A percentile compares a stretch with the other conserved stretches of the same genome.
phyloP scores from a whole-genome alignment of 2,888 invertebrate genomes.

The Synanthedon andrenaeformis region DNA sequence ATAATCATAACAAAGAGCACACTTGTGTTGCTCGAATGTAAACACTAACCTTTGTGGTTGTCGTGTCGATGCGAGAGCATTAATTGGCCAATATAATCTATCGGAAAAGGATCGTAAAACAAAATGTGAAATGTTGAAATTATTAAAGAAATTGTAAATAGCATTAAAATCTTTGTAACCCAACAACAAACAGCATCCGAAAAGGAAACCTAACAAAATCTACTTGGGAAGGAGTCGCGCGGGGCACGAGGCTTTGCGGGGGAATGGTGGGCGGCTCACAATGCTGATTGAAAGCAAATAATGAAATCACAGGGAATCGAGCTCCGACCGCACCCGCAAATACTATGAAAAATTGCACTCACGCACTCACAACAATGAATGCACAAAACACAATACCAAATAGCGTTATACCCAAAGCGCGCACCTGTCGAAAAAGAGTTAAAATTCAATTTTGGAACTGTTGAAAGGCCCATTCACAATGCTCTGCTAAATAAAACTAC shows the following conservation, averaged over 20 bases:
- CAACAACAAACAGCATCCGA: constrained; percentile 59
- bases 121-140: not conserved
- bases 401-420: not conserved
- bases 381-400: constrained; percentile 20
- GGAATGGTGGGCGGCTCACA: constrained; percentile 36
- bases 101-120: not conserved
- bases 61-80: not conserved
- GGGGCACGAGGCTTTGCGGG: constrained; percentile 18
- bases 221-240: constrained; percentile 34
- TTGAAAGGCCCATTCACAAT: not conserved
- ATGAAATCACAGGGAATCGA: constrained; percentile 64
- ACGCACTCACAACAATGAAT: constrained; percentile 34
- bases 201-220: constrained; percentile 67
- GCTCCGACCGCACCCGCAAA: constrained; percentile 44
- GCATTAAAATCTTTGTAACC: constrained; percentile 42
- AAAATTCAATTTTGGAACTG: not conserved
- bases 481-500: not conserved
- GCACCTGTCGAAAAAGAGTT: not conserved
- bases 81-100: not conserved
- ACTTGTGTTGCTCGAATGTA: not conserved
- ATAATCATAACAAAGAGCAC: not conserved
- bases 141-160: constrained; percentile 13
- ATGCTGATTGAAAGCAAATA: constrained; percentile 70
- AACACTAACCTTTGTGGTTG: not conserved
- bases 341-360: constrained; percentile 60